Evolutionary conservation across 2,888 invertebrate genomes (phyloP).

Genomic region (Coleophora deauratella): DNA sequence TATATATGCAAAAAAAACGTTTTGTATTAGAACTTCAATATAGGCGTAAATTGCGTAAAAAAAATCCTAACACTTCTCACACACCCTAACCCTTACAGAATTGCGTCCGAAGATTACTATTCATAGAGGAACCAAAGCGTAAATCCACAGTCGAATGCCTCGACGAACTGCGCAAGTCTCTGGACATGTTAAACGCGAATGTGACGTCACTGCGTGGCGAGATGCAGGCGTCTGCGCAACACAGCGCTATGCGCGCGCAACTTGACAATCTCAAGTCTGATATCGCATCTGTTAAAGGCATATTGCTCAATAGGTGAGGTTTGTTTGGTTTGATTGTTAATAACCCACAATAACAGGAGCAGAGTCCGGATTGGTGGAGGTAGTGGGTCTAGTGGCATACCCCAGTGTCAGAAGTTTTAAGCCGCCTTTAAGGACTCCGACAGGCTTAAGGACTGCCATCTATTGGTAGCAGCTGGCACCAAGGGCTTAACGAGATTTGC

Average conservation of each 20-base stretch:
- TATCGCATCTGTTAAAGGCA: constrained; percentile 81
- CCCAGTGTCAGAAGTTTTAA: too few relatives aligned
- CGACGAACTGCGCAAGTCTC: constrained; percentile 78
- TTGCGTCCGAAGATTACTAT: constrained; percentile 65
- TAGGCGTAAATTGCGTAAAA: too few relatives aligned
- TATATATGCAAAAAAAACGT: too few relatives aligned
- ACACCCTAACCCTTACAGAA: constrained; percentile 30
- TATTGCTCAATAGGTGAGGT: constrained; percentile 78
- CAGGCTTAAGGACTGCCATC: too few relatives aligned
- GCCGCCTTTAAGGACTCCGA: too few relatives aligned
- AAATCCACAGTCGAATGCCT: constrained; percentile 79
- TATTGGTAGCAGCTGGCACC: too few relatives aligned
- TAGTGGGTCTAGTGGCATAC: too few relatives aligned
- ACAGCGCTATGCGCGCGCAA: constrained; percentile 72
- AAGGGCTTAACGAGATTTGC: too few relatives aligned
- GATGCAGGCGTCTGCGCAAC: constrained; percentile 68
- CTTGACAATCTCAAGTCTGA: constrained; percentile 80
- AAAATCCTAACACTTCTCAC: not conserved
- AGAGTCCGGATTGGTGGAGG: too few relatives aligned
- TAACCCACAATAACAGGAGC: too few relatives aligned
- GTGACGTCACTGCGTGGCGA: constrained; percentile 79
- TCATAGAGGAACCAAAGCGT: constrained; percentile 77
- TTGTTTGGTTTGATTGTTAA: too few relatives aligned
- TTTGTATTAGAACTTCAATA: too few relatives aligned
- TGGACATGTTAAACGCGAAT: constrained; percentile 79